Base-by-base conservation (phyloP, 1,140 invertebrate species). In the Zaprionus inermis region DNA sequence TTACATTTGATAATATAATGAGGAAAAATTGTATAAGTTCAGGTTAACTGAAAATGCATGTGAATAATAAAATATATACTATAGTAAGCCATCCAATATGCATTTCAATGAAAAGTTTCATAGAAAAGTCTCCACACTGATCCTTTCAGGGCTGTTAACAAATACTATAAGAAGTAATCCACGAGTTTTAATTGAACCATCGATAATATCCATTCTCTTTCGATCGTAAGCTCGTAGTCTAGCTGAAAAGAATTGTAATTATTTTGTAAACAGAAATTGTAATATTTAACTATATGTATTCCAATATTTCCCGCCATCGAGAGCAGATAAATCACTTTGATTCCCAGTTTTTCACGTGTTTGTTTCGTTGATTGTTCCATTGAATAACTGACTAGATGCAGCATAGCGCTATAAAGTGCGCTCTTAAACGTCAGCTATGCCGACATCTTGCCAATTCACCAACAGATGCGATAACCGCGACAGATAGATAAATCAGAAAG, bases 331-430 rank as follows among this genome's bases (percentile, higher is more conserved):
- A 38, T 49, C 44, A 49, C 44, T 49, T 38, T 14, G 10, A 14
- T 44, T 44, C n/a, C 9, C 18, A 49, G 44, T 22, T 24, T 9
- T 61, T 61, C 38, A 44, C 12, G 30, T 28, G 16, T 30, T 61
- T 61, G 7, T 32, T 66, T 16, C 34, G 81, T 64, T 71, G 90
- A 82, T 30, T 89, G 71, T 84, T 91, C 90, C 77, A 81, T 89
- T 90, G 90, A 90, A 79, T 55, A 91, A 91, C 91, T 91, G 90
- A 91, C 90, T 90, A 91, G 90, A 91, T 91, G 90, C 86, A 91
- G 90, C 90, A 91, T 91, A 91, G 90, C 90, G 88, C 71, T 77
- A 65, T 79, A 71, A 74, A 80, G 52, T 58, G 65, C 78, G 82
- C 76, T 82, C 70, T 81, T 24, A 71, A 89, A 91, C 75, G 63